Evolutionary conservation across 2,113 vertebrate genomes (phyloP).

Genomic region (Myotis brandtii): DNA sequence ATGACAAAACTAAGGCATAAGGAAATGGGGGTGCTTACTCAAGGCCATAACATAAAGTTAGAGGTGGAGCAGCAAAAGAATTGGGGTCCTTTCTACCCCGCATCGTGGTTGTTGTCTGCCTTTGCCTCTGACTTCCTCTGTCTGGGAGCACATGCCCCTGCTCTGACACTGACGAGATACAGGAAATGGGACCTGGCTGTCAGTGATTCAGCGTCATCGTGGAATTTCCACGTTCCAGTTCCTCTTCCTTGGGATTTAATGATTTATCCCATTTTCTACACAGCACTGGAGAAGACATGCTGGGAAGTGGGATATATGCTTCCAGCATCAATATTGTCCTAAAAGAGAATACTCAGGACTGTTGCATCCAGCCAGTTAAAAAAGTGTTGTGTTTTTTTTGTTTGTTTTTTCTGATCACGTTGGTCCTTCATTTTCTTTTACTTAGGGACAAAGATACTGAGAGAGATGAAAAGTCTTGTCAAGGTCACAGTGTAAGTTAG

Average conservation of each 20-base stretch:
- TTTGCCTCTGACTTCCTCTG: rapidly evolving
- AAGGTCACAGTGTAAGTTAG: not conserved
- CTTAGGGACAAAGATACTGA: not conserved
- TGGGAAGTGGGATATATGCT: not conserved
- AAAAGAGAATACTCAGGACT: not conserved
- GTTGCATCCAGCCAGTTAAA: not conserved
- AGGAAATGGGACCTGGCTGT: not conserved
- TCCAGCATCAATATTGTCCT: not conserved
- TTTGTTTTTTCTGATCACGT: not conserved
- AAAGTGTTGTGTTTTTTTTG: not conserved
- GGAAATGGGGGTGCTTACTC: not conserved
- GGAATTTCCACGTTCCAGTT: not conserved
- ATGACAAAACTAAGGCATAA: not conserved
- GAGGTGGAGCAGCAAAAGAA: not conserved
- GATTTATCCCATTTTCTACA: not conserved
- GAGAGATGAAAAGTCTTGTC: not conserved
- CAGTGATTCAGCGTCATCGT: not conserved
- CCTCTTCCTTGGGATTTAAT: not conserved
- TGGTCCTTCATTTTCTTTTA: not conserved
- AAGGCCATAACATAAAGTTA: not conserved
- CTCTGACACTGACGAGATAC: not conserved
- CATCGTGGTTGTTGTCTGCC: not conserved
- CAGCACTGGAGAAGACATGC: not conserved
- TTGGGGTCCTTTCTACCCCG: not conserved
- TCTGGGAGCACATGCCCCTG: not conserved